A percentile compares a stretch with the other conserved stretches of the same genome.
Conservation (phyloP, 2,113 vertebrate genomes). For the Ptychochromis oligacanthus region DNA sequence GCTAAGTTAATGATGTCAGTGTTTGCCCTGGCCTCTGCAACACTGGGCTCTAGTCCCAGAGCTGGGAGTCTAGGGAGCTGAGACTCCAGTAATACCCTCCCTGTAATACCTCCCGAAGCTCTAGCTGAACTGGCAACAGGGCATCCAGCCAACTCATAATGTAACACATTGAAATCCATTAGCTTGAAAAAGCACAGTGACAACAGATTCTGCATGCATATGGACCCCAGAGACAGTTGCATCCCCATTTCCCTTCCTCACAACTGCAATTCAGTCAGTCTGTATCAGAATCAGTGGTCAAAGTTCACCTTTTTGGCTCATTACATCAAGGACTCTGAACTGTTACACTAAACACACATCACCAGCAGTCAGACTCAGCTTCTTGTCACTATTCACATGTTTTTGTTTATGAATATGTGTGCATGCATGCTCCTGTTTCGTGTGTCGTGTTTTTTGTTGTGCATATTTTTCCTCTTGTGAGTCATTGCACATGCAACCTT, state of each 20-base stretch:
- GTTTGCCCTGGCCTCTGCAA: constrained; percentile 43
- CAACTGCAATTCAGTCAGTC: not conserved
- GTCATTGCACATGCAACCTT: constrained; percentile 21
- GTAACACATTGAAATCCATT: constrained; percentile 86
- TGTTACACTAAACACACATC: constrained; percentile 34
- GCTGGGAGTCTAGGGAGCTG: constrained; percentile 48
- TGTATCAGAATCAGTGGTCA: constrained; percentile 37
- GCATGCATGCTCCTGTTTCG: not conserved
- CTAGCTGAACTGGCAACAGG: constrained; percentile 82
- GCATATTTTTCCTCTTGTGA: constrained; percentile 26
- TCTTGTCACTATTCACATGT: not conserved
- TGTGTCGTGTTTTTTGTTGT: not conserved
- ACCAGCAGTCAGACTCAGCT: constrained; percentile 7
- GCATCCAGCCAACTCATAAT: constrained; percentile 88
- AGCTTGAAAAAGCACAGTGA: constrained; percentile 83
- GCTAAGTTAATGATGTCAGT: constrained; percentile 48
- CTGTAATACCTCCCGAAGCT: constrained; percentile 82
- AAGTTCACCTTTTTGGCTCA: constrained; percentile 48
- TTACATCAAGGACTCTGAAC: constrained; percentile 35
- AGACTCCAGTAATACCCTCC: constrained; percentile 79
- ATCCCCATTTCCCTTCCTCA: constrained; percentile 16
- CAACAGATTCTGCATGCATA: constrained; percentile 35
- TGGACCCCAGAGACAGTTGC: constrained; percentile 25
- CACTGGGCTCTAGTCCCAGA: constrained; percentile 41
- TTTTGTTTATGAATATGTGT: not conserved